Conservation (phyloP, 2,113 vertebrate genomes). For the Emydocephalus ijimae region DNA sequence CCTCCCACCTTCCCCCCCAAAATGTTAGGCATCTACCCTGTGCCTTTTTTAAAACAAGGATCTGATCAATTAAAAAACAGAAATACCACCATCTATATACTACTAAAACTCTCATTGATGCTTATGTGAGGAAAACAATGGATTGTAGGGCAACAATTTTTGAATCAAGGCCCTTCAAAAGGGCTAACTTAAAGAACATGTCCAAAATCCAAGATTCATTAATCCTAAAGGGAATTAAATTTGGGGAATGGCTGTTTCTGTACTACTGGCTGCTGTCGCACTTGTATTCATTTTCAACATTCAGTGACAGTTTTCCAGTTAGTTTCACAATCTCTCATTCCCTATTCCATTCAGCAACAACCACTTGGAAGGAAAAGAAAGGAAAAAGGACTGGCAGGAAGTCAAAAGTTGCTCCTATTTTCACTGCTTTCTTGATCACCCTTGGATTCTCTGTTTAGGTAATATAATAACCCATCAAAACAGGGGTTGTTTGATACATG, state of each 20-base stretch:
- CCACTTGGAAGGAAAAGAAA: neutral
- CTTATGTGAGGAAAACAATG: neutral
- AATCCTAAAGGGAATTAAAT: neutral
- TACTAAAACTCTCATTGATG: neutral
- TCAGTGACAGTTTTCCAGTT: neutral
- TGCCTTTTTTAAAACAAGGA: neutral
- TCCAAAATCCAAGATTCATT: neutral
- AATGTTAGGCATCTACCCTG: neutral
- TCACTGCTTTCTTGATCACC: neutral
- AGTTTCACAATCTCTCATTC: neutral
- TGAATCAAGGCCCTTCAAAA: neutral
- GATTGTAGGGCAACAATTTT: neutral
- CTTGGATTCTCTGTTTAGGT: neutral
- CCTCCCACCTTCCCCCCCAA: neutral
- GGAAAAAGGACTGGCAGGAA: neutral
- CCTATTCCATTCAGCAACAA: neutral
- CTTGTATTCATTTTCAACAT: neutral
- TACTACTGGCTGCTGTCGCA: neutral
- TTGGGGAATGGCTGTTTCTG: neutral
- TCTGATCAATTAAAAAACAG: neutral
- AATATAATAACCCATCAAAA: neutral
- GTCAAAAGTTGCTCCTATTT: neutral
- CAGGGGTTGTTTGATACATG: neutral
- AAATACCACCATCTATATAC: neutral
- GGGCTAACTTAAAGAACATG: neutral